Evolutionary conservation across 2,888 invertebrate genomes (phyloP).

Genomic region (Clanis bilineata): DNA sequence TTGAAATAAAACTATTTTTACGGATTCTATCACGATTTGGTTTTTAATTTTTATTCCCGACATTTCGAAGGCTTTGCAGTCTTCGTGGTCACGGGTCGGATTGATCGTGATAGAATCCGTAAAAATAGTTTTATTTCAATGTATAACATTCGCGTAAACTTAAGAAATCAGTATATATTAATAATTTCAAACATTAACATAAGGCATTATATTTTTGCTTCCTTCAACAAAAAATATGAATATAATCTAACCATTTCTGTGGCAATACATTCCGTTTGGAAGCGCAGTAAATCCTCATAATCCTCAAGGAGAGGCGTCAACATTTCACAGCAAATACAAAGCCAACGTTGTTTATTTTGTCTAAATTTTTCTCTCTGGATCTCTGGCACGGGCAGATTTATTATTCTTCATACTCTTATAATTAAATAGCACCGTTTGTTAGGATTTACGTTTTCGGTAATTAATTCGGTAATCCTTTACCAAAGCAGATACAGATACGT

Average conservation of each 20-base stretch:
- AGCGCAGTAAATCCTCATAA: conserved; percentile 49
- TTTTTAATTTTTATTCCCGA: too few relatives aligned
- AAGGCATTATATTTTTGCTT: conserved; percentile 4
- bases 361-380: conserved; percentile 33
- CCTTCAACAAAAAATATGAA: conserved; percentile 18
- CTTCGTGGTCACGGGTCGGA: too few relatives aligned
- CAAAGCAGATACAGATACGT: too few relatives aligned
- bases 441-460: background rate
- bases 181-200: background rate
- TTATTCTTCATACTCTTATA: conserved; percentile 32
- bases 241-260: conserved; percentile 15
- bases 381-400: conserved; percentile 34
- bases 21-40: too few relatives aligned
- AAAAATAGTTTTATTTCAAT: too few relatives aligned
- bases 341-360: conserved; percentile 37
- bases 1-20: too few relatives aligned
- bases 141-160: too few relatives aligned
- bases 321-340: conserved; percentile 46
- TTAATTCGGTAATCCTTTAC: too few relatives aligned
- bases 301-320: conserved; percentile 43
- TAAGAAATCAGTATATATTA: background rate
- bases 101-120: too few relatives aligned
- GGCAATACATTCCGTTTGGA: conserved; percentile 34
- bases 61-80: too few relatives aligned
- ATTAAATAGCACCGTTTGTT: conserved; percentile 25